These are phyloP conservation scores for Melieria picta DNA, from an alignment of 2,888 invertebrate genomes.

Conservation along the genomic window DNA sequence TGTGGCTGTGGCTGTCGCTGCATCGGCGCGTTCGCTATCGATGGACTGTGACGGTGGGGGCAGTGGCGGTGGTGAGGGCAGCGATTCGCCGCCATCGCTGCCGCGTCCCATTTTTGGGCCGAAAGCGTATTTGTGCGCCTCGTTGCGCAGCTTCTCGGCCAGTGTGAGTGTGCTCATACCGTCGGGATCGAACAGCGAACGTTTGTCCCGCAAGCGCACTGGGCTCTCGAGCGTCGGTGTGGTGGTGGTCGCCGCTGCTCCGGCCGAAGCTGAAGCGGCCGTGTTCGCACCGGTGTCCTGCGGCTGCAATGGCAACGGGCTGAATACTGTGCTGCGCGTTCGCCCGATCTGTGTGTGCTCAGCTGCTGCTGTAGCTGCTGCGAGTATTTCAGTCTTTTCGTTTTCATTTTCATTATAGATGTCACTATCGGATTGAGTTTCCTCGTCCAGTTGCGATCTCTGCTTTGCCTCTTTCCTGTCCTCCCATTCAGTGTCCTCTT, in stretches of 20 bases:
- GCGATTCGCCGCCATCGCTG: conserved; percentile 1
- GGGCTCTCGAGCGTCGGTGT: conserved; percentile 63
- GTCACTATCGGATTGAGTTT: neutral
- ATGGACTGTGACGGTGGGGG: conserved; percentile 15
- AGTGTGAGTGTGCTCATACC: conserved; percentile 55
- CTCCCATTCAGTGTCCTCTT: conserved; percentile 23
- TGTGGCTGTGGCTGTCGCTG: conserved; percentile 46
- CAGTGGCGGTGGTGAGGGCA: conserved; percentile 30
- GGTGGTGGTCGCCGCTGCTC: conserved; percentile 57
- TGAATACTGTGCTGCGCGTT: conserved; percentile 35
- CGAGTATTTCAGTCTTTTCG: conserved; percentile 48
- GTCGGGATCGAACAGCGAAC: conserved; percentile 60
- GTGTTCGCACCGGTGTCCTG: conserved; percentile 12
- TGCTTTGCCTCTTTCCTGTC: conserved; percentile 20
- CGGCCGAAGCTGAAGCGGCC: conserved; percentile 33
- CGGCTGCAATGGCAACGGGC: conserved; percentile 40
- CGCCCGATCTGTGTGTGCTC: conserved; percentile 39
- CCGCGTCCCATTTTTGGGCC: neutral
- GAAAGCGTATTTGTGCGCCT: conserved; percentile 55
- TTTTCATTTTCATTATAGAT: conserved; percentile 37
- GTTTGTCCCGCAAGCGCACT: conserved; percentile 62
- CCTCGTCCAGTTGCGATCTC: conserved; percentile 30
- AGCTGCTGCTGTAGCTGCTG: conserved; percentile 34
- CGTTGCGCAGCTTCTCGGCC: conserved; percentile 57
- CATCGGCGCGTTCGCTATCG: conserved; percentile 33